Evolutionary conservation across 2,888 invertebrate genomes (phyloP).

Genomic region (Prenolepis imparis): DNA sequence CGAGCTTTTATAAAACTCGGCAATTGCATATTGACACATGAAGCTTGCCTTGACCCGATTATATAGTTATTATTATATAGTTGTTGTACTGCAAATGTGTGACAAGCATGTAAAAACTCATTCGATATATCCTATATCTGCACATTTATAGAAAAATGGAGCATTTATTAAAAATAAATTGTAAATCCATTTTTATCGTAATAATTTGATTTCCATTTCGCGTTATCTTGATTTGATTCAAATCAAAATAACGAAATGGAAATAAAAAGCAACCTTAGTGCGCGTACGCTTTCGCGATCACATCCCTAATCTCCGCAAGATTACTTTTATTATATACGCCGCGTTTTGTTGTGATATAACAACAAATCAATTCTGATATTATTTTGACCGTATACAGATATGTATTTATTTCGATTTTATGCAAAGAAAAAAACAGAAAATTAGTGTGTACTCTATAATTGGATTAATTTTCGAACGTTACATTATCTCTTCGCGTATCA

Average conservation of each 20-base stretch:
- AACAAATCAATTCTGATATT: not conserved
- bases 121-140: conserved; percentile 19
- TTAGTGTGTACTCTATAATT: not conserved
- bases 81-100: conserved; percentile 33
- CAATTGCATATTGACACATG: conserved; percentile 45
- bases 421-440: not conserved
- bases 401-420: not conserved
- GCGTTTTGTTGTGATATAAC: not conserved
- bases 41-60: conserved; percentile 60
- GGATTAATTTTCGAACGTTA: not conserved
- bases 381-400: not conserved
- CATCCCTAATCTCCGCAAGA: not conserved
- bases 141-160: not conserved
- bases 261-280: not conserved
- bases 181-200: not conserved
- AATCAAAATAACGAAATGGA: not conserved
- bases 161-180: not conserved
- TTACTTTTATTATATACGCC: not conserved
- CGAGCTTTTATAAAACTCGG: conserved; percentile 58
- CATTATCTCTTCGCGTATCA: not conserved
- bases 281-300: not conserved
- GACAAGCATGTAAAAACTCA: not conserved
- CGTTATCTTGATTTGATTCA: too few relatives aligned
- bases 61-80: conserved; percentile 23
- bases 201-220: not conserved